Evolutionary conservation across 2,888 invertebrate species (phyloP).

Genomic region (Eupithecia dodoneata): DNA sequence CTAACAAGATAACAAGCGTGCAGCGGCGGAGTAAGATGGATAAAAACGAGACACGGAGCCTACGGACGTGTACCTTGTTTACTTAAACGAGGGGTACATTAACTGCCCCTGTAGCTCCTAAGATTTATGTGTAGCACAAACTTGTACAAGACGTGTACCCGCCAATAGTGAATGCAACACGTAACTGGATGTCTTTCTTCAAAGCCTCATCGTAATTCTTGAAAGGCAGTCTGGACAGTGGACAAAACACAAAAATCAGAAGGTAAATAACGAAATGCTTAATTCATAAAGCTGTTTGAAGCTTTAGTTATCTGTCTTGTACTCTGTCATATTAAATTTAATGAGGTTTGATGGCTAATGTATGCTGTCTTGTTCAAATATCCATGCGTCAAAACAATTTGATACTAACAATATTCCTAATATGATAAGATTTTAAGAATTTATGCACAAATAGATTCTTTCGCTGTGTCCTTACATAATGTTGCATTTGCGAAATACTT

Average conservation of each 20-base stretch:
- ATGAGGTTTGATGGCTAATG: background rate
- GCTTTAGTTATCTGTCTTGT: constrained; percentile 5
- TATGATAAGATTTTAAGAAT: background rate
- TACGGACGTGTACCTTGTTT: constrained; percentile 79
- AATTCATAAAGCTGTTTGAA: constrained; percentile 2
- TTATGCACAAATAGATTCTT: background rate
- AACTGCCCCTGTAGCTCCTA: constrained; percentile 57
- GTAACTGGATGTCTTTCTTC: constrained; percentile 13
- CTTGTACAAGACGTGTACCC: constrained; percentile 15
- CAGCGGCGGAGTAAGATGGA: constrained; percentile 76
- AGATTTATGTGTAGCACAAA: constrained; percentile 33
- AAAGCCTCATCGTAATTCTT: constrained; percentile 11
- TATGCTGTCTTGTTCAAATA: background rate
- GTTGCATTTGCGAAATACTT: constrained; percentile 11
- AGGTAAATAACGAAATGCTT: constrained; percentile 7
- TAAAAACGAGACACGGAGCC: constrained; percentile 79
- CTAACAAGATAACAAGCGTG: constrained; percentile 83
- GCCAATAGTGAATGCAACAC: constrained; percentile 15
- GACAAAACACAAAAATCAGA: constrained; percentile 1
- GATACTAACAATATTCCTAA: background rate
- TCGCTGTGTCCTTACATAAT: background rate
- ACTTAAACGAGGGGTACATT: constrained; percentile 79
- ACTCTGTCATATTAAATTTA: background rate
- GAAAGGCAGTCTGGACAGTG: background rate
- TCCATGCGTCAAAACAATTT: background rate